Base-by-base conservation (phyloP, 64 coral and sea anemone genomes). In the Montipora capricornis region DNA sequence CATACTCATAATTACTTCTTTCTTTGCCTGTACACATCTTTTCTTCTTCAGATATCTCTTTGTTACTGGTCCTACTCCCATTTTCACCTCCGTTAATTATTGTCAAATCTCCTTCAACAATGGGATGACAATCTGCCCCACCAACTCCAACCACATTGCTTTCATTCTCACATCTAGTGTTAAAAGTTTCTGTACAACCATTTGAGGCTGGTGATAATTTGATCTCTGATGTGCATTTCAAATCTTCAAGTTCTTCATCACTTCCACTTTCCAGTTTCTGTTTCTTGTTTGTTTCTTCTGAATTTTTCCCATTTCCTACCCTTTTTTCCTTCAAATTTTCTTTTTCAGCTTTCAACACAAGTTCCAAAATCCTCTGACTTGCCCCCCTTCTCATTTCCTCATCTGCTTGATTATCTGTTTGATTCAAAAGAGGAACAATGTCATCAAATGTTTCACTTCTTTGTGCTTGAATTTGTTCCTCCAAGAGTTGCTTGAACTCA, bases 401-500 rank as follows among this genome's bases (percentile, higher is more conserved):
- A 16, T 86, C 62, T 5, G 17, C 6, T 20, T 71, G 66, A 86
- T 86, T 29, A 15, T 86, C 62, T 5, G 17, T 16, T 20, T 71
- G 66, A 86, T 86, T 29, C 19, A 86, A 50, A 1, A 44, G 53
- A 68, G 90, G 73, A n/a, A 14, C 75, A 53, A 94, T 94, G n/a
- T 94, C 93, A 13, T 94, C 71, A 90, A 94, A 94, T 76, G 83
- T 88, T 84, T 73, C 59, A 20, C 80, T 94, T 53, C 60, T 51
- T 55, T 69, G 46, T 47, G 76, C 49, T 44, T 83, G 58, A 8
- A 44, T 53, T 77, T 58, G 20, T 44, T 94, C 71, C 7, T 79
- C 76, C 8, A 94, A 20, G 14, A 94, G 87, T 83, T 94, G 53
- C 15, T 67, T 62, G 47, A 94, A 76, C 53, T 94, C 24, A 44